A percentile compares a stretch with the other conserved stretches of the same genome.
These are phyloP conservation scores for Saccopteryx bilineata DNA, from an alignment of 2,113 vertebrate genomes.

Conservation along the genomic window DNA sequence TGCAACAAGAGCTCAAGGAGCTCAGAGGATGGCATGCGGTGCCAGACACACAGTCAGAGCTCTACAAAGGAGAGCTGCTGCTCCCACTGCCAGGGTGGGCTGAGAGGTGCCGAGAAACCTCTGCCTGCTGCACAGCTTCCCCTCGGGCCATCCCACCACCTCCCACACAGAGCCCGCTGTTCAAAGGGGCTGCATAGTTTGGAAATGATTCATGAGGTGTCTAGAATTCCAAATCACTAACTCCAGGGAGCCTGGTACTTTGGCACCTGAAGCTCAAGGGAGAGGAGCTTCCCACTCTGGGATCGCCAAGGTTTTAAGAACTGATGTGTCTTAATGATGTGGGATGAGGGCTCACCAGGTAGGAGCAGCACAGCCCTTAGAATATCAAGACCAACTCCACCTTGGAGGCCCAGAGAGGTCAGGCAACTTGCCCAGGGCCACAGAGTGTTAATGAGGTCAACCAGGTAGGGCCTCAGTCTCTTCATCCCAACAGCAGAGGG, in stretches of 20 bases:
- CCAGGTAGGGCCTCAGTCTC: neutral
- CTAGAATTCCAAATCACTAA: neutral
- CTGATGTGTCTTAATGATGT: neutral
- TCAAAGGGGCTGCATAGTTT: accelerated
- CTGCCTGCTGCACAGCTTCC: neutral
- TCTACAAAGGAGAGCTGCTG: accelerated
- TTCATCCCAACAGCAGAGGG: neutral
- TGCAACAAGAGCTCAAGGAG: neutral
- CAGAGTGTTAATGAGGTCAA: neutral
- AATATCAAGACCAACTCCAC: neutral
- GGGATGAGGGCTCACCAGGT: neutral
- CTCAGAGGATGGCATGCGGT: accelerated
- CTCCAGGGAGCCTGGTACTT: neutral
- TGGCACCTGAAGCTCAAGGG: neutral
- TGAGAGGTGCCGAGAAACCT: neutral
- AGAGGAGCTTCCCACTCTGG: neutral
- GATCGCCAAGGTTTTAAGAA: neutral
- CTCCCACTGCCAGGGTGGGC: neutral
- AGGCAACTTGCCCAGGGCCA: neutral
- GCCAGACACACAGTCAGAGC: accelerated
- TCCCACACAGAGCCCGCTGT: neutral
- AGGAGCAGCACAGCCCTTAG: neutral
- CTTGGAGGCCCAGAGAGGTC: neutral
- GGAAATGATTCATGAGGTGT: neutral
- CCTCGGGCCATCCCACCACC: neutral